Percentiles rank a stretch among this genome's conserved stretches.
phyloP scores from a whole-genome alignment of 2,113 vertebrate genomes.

The Hyla sarda region DNA sequence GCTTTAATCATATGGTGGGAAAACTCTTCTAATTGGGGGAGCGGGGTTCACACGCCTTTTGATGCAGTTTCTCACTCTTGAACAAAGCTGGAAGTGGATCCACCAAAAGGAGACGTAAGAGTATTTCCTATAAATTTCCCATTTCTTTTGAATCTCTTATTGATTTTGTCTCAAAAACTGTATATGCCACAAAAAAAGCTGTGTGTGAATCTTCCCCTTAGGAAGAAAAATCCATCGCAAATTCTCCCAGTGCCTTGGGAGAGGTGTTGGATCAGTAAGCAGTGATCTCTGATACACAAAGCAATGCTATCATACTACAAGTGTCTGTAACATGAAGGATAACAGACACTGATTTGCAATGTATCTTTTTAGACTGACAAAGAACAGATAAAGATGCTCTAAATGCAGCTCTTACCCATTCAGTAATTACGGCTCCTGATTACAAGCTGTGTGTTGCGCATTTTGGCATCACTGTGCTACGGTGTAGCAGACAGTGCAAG shows the following conservation, averaged over 20 bases:
- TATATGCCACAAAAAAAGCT: too few relatives aligned
- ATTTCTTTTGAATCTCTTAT: too few relatives aligned
- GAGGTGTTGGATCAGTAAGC: neutral
- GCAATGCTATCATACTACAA: neutral
- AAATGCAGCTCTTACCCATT: constrained; percentile 63
- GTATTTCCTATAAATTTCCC: too few relatives aligned
- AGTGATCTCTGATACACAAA: neutral
- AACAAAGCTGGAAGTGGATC: too few relatives aligned
- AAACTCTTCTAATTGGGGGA: too few relatives aligned
- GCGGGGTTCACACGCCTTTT: too few relatives aligned
- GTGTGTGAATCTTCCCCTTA: too few relatives aligned
- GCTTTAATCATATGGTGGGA: too few relatives aligned
- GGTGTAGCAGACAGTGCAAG: constrained; percentile 45
- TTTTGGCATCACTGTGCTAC: constrained; percentile 48
- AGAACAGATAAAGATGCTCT: constrained; percentile 49
- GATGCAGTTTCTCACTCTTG: too few relatives aligned
- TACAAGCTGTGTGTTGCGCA: constrained; percentile 43
- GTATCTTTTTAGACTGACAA: constrained; percentile 41
- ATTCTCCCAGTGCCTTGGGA: neutral
- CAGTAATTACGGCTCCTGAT: constrained; percentile 54
- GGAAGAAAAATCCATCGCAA: neutral
- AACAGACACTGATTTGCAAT: constrained; percentile 63
- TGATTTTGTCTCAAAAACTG: too few relatives aligned
- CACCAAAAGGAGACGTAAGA: too few relatives aligned
- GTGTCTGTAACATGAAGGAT: constrained; percentile 14